Evolutionary conservation across 2,113 vertebrate genomes (phyloP).

Genomic region (Bostrychus sinensis): DNA sequence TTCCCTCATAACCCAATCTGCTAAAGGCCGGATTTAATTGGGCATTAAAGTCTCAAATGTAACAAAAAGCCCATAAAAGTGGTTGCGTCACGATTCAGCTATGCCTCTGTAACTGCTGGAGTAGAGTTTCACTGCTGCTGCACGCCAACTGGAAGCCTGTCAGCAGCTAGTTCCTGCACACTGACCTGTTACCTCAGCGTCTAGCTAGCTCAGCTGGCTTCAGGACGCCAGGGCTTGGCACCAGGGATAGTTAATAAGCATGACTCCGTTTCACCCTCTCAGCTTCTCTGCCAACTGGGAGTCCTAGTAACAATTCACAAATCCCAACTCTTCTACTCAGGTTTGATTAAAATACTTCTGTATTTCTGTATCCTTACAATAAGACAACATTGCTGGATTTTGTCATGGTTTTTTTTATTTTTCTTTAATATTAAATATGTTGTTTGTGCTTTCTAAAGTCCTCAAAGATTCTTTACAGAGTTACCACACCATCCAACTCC

Average conservation of each 20-base stretch:
- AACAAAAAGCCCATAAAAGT: constrained; percentile 25
- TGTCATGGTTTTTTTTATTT: background rate
- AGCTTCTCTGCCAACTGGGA: constrained; percentile 7
- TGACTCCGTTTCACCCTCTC: constrained; percentile 28
- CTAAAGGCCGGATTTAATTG: constrained; percentile 28
- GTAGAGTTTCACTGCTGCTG: constrained; percentile 46
- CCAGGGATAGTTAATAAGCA: constrained; percentile 34
- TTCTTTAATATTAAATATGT: too few relatives aligned
- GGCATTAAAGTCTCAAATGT: constrained; percentile 33
- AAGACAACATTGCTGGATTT: too few relatives aligned
- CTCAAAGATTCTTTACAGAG: too few relatives aligned
- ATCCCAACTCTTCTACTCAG: constrained; percentile 13
- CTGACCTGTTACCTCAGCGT: constrained; percentile 59
- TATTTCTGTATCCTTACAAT: background rate
- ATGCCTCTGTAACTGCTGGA: constrained; percentile 38
- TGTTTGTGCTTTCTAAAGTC: too few relatives aligned
- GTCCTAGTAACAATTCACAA: background rate
- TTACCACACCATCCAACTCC: too few relatives aligned
- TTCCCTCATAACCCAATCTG: constrained; percentile 24
- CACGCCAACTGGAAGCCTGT: constrained; percentile 39
- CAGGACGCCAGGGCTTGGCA: constrained; percentile 38
- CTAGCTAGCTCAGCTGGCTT: constrained; percentile 50
- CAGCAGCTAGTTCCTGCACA: constrained; percentile 45
- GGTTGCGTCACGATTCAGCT: constrained; percentile 31
- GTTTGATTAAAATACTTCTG: background rate